A percentile compares a stretch with the other conserved stretches of the same genome.
Evolutionary conservation across 2,888 invertebrate species (phyloP).

Genomic region (Lycocerus yunnanus): DNA sequence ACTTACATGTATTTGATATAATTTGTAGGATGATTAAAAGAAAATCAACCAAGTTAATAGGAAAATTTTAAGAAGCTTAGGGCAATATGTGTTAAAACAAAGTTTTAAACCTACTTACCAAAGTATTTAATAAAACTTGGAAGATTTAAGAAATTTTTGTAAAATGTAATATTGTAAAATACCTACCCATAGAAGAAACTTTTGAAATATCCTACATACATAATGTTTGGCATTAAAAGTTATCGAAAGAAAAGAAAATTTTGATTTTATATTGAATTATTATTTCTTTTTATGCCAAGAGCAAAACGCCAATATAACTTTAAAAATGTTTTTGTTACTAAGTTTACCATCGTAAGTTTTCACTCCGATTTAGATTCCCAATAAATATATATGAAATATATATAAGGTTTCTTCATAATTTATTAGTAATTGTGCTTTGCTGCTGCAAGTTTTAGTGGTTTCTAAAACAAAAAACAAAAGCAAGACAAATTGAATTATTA

Average conservation of each 20-base stretch:
- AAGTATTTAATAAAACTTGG: neutral
- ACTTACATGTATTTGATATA: too few relatives aligned
- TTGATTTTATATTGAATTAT: neutral
- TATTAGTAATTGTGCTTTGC: neutral
- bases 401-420: neutral
- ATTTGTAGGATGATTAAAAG: neutral
- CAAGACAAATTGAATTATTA: constrained; percentile 4
- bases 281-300: neutral
- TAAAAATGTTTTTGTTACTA: neutral
- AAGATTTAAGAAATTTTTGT: neutral
- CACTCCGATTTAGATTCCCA: neutral
- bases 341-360: neutral
- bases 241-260: neutral
- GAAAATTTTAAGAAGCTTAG: neutral
- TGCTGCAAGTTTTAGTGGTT: neutral
- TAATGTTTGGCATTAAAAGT: neutral
- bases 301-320: neutral
- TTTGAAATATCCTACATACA: neutral
- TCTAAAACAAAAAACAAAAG: neutral
- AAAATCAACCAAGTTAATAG: neutral
- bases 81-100: neutral
- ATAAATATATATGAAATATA: neutral
- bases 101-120: neutral
- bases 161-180: neutral
- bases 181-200: too few relatives aligned